Percentiles rank a stretch among this genome's conserved stretches.
Evolutionary conservation across 2,888 invertebrate species (phyloP).

Genomic region (Drosophila planitibia): DNA sequence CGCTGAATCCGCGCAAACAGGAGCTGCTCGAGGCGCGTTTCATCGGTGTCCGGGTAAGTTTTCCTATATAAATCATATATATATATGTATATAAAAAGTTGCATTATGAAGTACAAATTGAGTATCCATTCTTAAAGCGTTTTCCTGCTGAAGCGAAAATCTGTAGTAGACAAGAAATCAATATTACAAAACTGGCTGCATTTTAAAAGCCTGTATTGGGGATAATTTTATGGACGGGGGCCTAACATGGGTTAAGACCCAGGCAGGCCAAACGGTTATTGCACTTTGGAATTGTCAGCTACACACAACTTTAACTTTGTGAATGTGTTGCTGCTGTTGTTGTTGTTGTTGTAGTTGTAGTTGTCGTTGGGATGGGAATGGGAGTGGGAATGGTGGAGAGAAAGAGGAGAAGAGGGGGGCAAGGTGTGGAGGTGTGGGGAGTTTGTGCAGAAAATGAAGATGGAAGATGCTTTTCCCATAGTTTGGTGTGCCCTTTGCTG

Average conservation of each 20-base stretch:
- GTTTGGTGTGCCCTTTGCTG: conserved; percentile 39
- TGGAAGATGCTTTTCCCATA: conserved; percentile 52
- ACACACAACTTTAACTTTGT: conserved; percentile 43
- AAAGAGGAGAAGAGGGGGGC: background rate
- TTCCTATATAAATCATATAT: background rate
- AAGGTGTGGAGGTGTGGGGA: background rate
- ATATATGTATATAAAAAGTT: background rate
- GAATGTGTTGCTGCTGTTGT: conserved; percentile 24
- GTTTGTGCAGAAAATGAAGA: conserved; percentile 42
- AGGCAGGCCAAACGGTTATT: conserved; percentile 65
- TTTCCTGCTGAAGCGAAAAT: background rate
- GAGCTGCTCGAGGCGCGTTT: conserved; percentile 99
- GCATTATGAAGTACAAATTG: background rate
- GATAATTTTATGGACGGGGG: background rate
- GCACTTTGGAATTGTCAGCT: conserved; percentile 72
- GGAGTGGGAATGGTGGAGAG: background rate
- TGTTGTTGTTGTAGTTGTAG: conserved; percentile 13
- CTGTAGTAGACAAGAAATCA: background rate
- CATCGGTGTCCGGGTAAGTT: conserved; percentile 96
- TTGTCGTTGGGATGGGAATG: conserved; percentile 18
- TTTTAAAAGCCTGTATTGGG: background rate
- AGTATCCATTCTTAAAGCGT: background rate
- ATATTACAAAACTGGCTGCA: background rate
- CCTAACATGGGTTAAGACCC: conserved; percentile 44
- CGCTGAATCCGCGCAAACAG: conserved; percentile 99